A percentile compares a stretch with the other conserved stretches of the same genome.
Evolutionary conservation across 2,888 invertebrate species (phyloP).

Genomic region (Ceraclea dissimilis): DNA sequence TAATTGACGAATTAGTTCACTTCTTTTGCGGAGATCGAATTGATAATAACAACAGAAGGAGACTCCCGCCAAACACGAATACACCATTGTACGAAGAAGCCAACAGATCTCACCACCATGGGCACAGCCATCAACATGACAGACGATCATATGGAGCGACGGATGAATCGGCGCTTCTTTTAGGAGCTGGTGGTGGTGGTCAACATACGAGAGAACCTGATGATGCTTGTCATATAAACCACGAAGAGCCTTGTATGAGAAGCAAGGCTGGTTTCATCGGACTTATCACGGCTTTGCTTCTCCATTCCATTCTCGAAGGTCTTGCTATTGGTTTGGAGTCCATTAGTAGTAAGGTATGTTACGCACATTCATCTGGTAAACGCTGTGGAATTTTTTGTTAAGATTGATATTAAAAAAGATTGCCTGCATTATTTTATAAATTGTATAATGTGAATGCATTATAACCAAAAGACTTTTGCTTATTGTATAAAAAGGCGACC

Average conservation of each 20-base stretch:
- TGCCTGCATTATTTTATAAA: no score
- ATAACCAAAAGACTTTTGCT: no score
- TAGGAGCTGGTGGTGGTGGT: constrained; percentile 27
- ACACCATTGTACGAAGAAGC: neutral
- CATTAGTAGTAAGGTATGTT: constrained; percentile 52
- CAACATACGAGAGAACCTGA: constrained; percentile 31
- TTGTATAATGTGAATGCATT: no score
- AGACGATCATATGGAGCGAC: constrained; percentile 22
- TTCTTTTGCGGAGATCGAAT: constrained; percentile 46
- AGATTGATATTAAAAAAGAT: no score
- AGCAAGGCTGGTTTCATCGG: constrained; percentile 58
- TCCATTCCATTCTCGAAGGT: constrained; percentile 75
- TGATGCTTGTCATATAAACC: constrained; percentile 57
- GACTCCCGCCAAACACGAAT: neutral
- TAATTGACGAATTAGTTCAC: constrained; percentile 67
- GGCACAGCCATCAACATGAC: constrained; percentile 8
- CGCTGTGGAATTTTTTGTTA: no score
- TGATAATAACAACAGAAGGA: neutral
- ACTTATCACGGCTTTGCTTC: constrained; percentile 62
- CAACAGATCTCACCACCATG: constrained; percentile 7
- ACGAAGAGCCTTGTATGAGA: constrained; percentile 56
- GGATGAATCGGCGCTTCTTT: constrained; percentile 5
- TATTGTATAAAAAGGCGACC: no score
- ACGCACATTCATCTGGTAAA: neutral
- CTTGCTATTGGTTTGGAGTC: constrained; percentile 73